phyloP scores from a whole-genome alignment of 1,140 invertebrate species.

The Sinonovacula constricta region DNA sequence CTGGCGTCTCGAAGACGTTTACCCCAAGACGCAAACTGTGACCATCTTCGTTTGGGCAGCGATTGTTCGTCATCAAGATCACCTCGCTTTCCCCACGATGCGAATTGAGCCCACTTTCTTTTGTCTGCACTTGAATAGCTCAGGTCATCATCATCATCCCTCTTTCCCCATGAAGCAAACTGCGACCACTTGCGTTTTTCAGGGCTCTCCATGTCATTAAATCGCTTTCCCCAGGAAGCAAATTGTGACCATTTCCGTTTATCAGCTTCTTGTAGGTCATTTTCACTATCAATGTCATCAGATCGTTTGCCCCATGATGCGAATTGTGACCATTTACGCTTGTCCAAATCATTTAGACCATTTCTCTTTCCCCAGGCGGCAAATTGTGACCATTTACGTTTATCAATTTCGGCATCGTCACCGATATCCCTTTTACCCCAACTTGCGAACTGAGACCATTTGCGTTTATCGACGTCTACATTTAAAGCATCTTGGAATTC shows the following conservation, averaged over 20 bases:
- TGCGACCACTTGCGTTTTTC: conserved; percentile 42
- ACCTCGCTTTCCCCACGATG: conserved; percentile 6
- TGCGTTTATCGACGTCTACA: conserved; percentile 9
- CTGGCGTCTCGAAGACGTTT: conserved; percentile 10
- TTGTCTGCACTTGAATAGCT: conserved; percentile 1
- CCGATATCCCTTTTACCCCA: conserved; percentile 24
- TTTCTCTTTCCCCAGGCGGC: conserved; percentile 21
- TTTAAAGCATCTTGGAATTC: background rate
- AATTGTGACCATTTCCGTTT: conserved; percentile 37
- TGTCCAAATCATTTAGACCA: background rate
- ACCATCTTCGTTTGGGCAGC: conserved; percentile 30
- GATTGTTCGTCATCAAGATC: background rate
- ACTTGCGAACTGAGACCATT: conserved; percentile 1
- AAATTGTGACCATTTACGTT: conserved; percentile 16
- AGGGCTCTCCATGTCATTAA: too few relatives aligned
- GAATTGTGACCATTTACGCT: conserved; percentile 1
- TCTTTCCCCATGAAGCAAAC: conserved; percentile 39
- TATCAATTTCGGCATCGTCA: conserved; percentile 1
- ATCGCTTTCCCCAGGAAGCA: conserved; percentile 33
- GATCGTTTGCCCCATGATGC: background rate
- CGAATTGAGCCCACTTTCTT: conserved; percentile 30
- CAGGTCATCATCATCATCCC: background rate
- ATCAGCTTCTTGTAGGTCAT: background rate
- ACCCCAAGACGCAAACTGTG: conserved; percentile 40
- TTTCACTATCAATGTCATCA: background rate